phyloP scores from a whole-genome alignment of 2,888 invertebrate species.

The Leptopilina myrica region DNA sequence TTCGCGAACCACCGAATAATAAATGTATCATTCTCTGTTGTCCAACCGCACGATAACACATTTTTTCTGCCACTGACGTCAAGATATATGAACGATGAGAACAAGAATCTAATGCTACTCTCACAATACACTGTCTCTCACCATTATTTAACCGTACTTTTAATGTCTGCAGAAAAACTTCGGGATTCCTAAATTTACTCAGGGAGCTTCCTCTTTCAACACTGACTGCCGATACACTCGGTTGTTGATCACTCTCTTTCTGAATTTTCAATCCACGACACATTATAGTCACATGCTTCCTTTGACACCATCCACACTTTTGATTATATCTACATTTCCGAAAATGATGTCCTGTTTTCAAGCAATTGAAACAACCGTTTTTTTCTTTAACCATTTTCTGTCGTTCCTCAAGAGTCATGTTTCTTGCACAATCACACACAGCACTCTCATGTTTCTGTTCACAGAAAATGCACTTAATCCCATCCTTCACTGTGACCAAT shows the following conservation, averaged over 20 bases:
- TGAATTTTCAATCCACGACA: slow-evolving; percentile 50
- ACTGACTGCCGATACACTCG: background rate
- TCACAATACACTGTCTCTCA: background rate
- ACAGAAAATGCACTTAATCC: slow-evolving; percentile 51
- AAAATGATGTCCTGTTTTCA: too few relatives aligned
- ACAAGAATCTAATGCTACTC: background rate
- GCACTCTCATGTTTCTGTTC: background rate
- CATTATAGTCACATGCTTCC: slow-evolving; percentile 57
- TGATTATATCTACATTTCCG: too few relatives aligned
- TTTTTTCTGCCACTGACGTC: background rate
- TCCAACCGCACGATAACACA: background rate
- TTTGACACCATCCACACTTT: too few relatives aligned
- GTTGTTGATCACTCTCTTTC: background rate
- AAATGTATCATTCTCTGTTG: background rate
- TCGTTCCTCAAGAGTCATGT: slow-evolving; percentile 50
- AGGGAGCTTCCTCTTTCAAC: background rate
- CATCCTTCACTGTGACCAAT: background rate
- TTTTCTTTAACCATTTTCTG: slow-evolving; percentile 48
- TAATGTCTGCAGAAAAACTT: background rate
- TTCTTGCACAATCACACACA: slow-evolving; percentile 53
- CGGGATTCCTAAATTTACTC: background rate
- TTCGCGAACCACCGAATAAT: background rate
- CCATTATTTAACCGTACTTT: background rate
- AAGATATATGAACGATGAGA: background rate
- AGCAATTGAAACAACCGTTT: too few relatives aligned